Base-by-base conservation (phyloP, 2,888 invertebrate species). In the Hypsopygia costalis region DNA sequence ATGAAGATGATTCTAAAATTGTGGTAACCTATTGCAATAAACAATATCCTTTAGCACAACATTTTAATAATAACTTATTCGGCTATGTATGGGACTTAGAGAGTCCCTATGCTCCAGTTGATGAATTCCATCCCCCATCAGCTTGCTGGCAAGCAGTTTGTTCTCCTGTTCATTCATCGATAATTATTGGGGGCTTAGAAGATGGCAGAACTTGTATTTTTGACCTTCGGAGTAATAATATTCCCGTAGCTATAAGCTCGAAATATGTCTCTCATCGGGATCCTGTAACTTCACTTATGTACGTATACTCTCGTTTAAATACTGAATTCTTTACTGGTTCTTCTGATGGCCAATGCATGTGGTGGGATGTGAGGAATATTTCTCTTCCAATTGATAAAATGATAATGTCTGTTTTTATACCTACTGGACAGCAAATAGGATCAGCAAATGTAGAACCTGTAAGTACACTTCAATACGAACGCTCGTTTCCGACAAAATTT, bases 161-260 rank as follows among this genome's bases (percentile, higher is more conserved):
- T 36, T 69, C 70, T n/a, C 71, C 70, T 11, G 40, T 41, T 1
- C 44, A 58, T n/a, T 59, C 71, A 3, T 41, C 55, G 9, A 40
- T 67, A 20, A 51, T 79, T n/a, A 6, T 71, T 7, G 75, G 64
- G 29, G 80, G 77, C 11, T 53, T 79, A 6, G 59, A 68, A 43
- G 69, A 78, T 51, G 79, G 80, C 4, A 63, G 67, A 55, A 70
- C 79, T 10, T 72, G 75, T 46, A 47, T 77, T 34, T 96, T 95
- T 93, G 97, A 97, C 64, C 90, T 92, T 3, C 89, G 97, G 9
- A 92, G 92, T 56, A 93, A 94, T 22, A 90, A 91, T 33, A 91
- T 92, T 63, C 94, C 96, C 0, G 91, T 94, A 1, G 93, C 92
- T 56, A 81, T 91, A 46, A 93, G 94, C 52, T 90, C 75, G 0